Evolutionary conservation across 2,888 invertebrate genomes (phyloP).

Genomic region (Tetragonisca angustula): DNA sequence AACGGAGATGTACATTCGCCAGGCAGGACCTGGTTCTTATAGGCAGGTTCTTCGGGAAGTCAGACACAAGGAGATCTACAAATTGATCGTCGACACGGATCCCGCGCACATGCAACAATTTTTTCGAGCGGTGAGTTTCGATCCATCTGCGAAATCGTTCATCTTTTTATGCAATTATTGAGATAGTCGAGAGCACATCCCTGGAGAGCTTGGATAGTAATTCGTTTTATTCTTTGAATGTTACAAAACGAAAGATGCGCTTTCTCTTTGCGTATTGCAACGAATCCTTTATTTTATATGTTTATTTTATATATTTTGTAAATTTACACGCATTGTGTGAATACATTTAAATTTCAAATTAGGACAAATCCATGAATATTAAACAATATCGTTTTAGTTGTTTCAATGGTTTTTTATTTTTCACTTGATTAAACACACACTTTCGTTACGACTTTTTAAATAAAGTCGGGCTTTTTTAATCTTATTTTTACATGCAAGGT

Average conservation of each 20-base stretch:
- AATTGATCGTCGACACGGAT: conserved; percentile 95
- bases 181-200: too few species aligned
- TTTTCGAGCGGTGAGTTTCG: conserved; percentile 88
- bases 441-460: too few species aligned
- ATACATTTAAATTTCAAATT: not conserved
- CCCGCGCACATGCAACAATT: conserved; percentile 92
- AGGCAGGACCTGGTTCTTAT: conserved; percentile 89
- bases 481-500: too few species aligned
- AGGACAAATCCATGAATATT: not conserved
- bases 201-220: not conserved
- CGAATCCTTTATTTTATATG: not conserved
- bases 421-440: too few species aligned
- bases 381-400: not conserved
- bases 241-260: too few species aligned
- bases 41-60: conserved; percentile 91
- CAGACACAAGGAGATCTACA: conserved; percentile 93
- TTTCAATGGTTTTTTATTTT: not conserved
- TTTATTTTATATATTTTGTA: not conserved
- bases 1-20: conserved; percentile 91
- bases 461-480: too few species aligned
- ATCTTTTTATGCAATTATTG: not conserved
- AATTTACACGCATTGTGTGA: not conserved
- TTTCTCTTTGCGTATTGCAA: not conserved
- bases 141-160: too few species aligned
- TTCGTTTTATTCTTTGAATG: not conserved